phyloP scores from a whole-genome alignment of 2,797 vertebrate species.

The Halcyon smyrnensis region DNA sequence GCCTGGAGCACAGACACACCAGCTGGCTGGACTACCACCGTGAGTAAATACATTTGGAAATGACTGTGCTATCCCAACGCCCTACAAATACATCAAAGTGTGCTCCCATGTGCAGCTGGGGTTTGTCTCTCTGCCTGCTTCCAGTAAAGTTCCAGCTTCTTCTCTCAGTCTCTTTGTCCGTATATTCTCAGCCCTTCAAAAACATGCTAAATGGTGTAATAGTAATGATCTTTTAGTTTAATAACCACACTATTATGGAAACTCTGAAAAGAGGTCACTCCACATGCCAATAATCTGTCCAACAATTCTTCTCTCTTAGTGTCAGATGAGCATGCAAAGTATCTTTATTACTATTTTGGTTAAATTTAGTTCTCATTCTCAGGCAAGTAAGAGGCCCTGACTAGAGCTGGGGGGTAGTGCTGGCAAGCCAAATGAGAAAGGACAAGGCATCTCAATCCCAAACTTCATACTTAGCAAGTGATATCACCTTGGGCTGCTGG shows the following conservation, averaged over 20 bases:
- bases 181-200: conserved; percentile 16
- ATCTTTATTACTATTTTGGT: conserved; percentile 19
- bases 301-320: not conserved
- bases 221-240: conserved; percentile 46
- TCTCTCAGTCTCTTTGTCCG: not conserved
- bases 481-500: conserved; percentile 56
- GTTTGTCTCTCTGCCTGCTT: conserved; percentile 49
- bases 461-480: conserved; percentile 56
- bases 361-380: conserved; percentile 69
- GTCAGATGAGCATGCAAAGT: conserved; percentile 27
- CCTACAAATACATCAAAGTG: conserved; percentile 28
- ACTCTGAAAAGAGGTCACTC: not conserved
- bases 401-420: conserved; percentile 19
- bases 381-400: conserved; percentile 52
- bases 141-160: conserved; percentile 38
- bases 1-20: not conserved
- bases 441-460: conserved; percentile 29
- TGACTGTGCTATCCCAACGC: not conserved
- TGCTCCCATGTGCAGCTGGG: conserved; percentile 19
- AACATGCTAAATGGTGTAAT: not conserved
- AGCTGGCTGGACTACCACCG: conserved; percentile 27
- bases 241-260: not conserved
- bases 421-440: conserved; percentile 60
- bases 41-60: conserved; percentile 49
- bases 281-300: conserved; percentile 5